Evolutionary conservation across 2,113 vertebrate genomes (phyloP).

Genomic region (Zootoca vivipara): DNA sequence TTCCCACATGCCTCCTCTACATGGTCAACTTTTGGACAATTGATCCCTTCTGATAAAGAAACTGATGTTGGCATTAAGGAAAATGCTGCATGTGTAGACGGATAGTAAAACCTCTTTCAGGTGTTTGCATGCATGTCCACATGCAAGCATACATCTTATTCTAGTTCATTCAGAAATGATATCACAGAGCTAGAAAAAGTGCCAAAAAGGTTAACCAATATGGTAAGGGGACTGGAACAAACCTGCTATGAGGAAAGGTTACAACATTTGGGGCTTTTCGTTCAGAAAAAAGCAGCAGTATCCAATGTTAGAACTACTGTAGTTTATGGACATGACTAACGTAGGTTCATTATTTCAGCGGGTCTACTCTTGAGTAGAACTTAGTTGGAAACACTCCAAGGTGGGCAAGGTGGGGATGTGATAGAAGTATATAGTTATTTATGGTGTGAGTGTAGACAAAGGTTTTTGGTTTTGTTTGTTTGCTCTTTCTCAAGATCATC

Average conservation of each 20-base stretch:
- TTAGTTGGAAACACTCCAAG: too few species aligned
- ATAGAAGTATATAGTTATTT: neutral
- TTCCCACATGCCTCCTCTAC: neutral
- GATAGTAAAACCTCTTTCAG: slow-evolving; percentile 21
- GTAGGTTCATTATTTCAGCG: too few species aligned
- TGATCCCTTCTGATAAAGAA: neutral
- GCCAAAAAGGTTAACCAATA: neutral
- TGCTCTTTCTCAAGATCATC: neutral
- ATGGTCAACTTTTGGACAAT: neutral
- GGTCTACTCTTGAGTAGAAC: too few species aligned
- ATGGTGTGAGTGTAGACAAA: neutral
- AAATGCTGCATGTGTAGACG: neutral
- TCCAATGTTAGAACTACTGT: too few species aligned
- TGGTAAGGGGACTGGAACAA: neutral
- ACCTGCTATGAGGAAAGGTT: neutral
- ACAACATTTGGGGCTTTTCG: neutral
- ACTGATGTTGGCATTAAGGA: neutral
- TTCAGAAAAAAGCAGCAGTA: neutral
- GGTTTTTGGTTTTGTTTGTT: neutral
- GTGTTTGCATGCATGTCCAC: too few species aligned
- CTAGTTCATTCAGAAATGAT: neutral
- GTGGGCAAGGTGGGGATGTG: neutral
- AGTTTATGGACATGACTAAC: too few species aligned
- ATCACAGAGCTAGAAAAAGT: neutral
- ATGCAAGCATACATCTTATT: neutral